A percentile compares a stretch with the other conserved stretches of the same genome.
Conservation (phyloP, 2,113 vertebrate species). For the Alethe diademata region DNA sequence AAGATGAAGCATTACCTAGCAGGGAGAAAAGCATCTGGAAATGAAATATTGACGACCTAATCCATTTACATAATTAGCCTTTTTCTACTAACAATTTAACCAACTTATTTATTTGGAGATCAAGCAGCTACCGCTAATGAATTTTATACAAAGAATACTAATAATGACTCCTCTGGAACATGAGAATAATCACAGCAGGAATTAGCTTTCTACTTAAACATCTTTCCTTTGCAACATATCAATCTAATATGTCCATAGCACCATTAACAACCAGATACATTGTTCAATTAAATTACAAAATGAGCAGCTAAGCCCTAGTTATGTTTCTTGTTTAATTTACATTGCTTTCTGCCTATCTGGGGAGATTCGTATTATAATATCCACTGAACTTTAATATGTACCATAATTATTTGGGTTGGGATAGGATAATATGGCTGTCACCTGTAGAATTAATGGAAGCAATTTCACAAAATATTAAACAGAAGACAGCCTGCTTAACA, state of each 20-base stretch:
- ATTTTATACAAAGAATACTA: constrained; percentile 81
- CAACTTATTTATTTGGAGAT: constrained; percentile 83
- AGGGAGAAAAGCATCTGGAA: constrained; percentile 67
- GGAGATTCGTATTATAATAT: constrained; percentile 78
- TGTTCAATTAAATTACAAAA: constrained; percentile 92
- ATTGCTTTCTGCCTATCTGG: constrained; percentile 76
- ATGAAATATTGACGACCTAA: constrained; percentile 76
- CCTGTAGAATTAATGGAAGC: constrained; percentile 87
- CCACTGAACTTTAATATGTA: constrained; percentile 79
- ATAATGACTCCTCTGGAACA: constrained; percentile 74
- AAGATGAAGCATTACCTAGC: constrained; percentile 54
- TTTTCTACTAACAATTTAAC: constrained; percentile 75
- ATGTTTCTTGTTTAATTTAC: constrained; percentile 88
- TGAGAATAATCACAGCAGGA: constrained; percentile 79
- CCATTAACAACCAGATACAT: constrained; percentile 88
- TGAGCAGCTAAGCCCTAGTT: constrained; percentile 76
- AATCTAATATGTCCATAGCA: constrained; percentile 85
- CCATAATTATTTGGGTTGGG: constrained; percentile 85
- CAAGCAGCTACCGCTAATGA: constrained; percentile 77
- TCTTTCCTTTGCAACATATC: constrained; percentile 79
- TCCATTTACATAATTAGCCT: constrained; percentile 82
- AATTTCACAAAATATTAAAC: constrained; percentile 94
- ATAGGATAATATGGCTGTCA: constrained; percentile 87
- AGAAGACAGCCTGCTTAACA: constrained; percentile 64
- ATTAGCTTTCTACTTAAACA: constrained; percentile 82